phyloP scores from a whole-genome alignment of 2,113 vertebrate species.

The Aplodontia rufa region DNA sequence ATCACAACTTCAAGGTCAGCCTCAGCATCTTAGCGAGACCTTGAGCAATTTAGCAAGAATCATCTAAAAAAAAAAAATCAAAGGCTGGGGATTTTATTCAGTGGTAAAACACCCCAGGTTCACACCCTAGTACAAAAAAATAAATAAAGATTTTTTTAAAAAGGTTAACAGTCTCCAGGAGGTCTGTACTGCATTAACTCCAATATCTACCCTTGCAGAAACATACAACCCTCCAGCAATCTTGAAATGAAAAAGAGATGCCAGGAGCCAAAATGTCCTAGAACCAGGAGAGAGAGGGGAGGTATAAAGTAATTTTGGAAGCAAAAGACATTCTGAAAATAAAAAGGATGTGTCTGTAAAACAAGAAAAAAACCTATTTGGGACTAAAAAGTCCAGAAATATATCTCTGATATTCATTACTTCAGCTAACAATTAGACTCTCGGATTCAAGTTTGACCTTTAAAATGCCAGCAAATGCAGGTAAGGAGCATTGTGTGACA shows the following conservation, averaged over 20 bases:
- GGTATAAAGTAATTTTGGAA: not conserved
- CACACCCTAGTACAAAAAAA: too few species aligned
- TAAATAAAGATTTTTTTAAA: not conserved
- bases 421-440: not conserved
- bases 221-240: not conserved
- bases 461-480: conserved; percentile 47
- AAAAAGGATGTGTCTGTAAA: not conserved
- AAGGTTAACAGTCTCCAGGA: not conserved
- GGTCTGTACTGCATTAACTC: fast-evolving
- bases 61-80: too few species aligned
- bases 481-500: not conserved
- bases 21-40: too few species aligned
- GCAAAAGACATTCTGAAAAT: not conserved
- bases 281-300: not conserved
- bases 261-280: not conserved
- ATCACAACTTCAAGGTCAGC: too few species aligned
- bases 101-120: too few species aligned
- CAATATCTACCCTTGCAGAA: not conserved
- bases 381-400: not conserved
- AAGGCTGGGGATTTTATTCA: too few species aligned
- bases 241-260: not conserved
- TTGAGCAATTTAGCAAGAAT: too few species aligned
- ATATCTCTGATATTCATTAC: not conserved
- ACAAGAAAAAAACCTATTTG: not conserved
- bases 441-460: conserved; percentile 51